phyloP scores from a whole-genome alignment of 2,888 invertebrate species.

The Nomada fucata region DNA sequence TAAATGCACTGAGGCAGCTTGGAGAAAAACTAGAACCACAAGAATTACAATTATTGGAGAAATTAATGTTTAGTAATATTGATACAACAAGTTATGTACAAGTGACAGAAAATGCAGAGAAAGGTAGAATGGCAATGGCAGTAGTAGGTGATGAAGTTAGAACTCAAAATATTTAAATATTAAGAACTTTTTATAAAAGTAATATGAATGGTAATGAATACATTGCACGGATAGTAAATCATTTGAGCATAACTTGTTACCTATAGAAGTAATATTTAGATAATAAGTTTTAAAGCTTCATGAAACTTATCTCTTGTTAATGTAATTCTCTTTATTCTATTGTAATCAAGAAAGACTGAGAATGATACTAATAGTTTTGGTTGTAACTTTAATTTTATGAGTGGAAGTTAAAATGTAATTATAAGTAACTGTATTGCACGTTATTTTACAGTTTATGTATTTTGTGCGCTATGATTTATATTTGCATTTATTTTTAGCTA shows the following conservation, averaged over 20 bases:
- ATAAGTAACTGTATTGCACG: slow-evolving; percentile 23
- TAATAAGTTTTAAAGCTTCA: neutral
- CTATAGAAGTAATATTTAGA: neutral
- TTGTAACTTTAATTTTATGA: slow-evolving; percentile 17
- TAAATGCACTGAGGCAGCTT: slow-evolving; percentile 85
- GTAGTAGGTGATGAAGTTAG: slow-evolving; percentile 77
- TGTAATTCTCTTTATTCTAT: neutral
- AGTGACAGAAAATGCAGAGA: slow-evolving; percentile 81
- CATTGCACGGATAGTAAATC: neutral
- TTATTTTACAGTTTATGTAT: slow-evolving; percentile 22
- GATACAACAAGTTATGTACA: slow-evolving; percentile 84
- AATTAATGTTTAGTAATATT: slow-evolving; percentile 82
- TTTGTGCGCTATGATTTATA: slow-evolving; percentile 27
- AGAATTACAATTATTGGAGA: slow-evolving; percentile 85
- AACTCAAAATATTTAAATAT: slow-evolving; percentile 66
- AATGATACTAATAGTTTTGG: slow-evolving; percentile 15
- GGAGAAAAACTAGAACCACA: slow-evolving; percentile 85
- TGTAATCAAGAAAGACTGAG: slow-evolving; percentile 15
- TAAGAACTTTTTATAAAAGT: slow-evolving; percentile 1
- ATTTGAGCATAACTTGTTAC: slow-evolving; percentile 11
- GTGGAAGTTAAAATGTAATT: slow-evolving; percentile 16
- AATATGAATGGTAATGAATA: neutral
- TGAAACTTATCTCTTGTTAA: no score
- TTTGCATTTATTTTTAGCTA: slow-evolving; percentile 10
- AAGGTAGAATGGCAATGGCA: slow-evolving; percentile 75